Evolutionary conservation across 2,797 vertebrate species (phyloP), one percentile per base, ranked within the genome.

Genomic region (Ceryle rudis): DNA sequence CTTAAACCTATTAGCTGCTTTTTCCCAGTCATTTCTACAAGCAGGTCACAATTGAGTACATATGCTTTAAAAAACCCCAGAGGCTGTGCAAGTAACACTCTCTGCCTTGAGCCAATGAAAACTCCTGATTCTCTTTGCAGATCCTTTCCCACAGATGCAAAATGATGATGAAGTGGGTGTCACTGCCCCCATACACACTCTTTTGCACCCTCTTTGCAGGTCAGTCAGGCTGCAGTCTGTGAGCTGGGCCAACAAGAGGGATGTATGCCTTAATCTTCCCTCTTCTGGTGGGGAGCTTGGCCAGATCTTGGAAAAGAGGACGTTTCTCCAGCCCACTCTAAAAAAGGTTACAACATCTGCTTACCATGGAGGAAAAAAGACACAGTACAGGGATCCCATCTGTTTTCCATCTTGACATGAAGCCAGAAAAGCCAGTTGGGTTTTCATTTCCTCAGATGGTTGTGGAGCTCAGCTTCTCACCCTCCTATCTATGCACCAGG

Each of bases 261-360:
- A 46, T 86, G 21, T 35, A 23, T 65, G 58, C 79, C 65, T 61
- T 57, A 22, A 42, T 75, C 8, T 42, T 52, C 21, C 19, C 66
- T 69, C 25, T 86, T n/a, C 21, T 33, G 25, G 25, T 6, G 16
- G 47, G 44, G 49, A 86, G 17, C 29, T 90, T 74, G 75, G 52
- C 51, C 44, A 52, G 49, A 11, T 79, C 18, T 73, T 21, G 81
- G 33, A 84, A 62, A 72, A 75, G 33, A 77, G 23, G 33, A 25
- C 0, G 1, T 65, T 70, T 88, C 61, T 58, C 29, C 66, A 79
- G 6, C 8, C 25, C 0, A 0, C 37, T 77, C 55, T 66, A 87
- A 75, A 49, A 91, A 69, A 80, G 3, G 10, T 64, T 78, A 28
- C 20, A 44, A 49, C 33, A 66, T 77, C 72, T 91, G 80, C 39